These are phyloP conservation scores for Aurelia sp. DNA, from an alignment of 30 jellyfish, hydroid and myxozoan species.

Conservation along the genomic window DNA sequence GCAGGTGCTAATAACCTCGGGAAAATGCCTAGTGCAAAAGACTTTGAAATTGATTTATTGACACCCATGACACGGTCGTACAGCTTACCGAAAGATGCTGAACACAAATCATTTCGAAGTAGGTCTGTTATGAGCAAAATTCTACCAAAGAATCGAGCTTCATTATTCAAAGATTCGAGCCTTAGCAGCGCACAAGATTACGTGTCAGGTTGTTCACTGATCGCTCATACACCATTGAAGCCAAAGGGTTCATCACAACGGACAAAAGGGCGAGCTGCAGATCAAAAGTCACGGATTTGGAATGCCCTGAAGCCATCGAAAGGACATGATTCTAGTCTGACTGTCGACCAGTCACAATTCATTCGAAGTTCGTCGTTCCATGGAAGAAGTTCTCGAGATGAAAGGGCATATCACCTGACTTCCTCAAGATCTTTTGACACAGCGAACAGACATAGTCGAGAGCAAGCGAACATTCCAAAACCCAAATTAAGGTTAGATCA, in stretches of 20 bases:
- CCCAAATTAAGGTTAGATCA: conserved; percentile 36
- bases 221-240: conserved; percentile 68
- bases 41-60: neutral
- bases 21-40: neutral
- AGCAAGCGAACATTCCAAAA: neutral
- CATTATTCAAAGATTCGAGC: conserved; percentile 55
- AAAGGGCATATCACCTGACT: conserved; percentile 11
- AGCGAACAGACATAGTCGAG: conserved; percentile 1
- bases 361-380: conserved; percentile 78
- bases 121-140: conserved; percentile 7
- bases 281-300: conserved; percentile 47
- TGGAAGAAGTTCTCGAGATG: conserved; percentile 76
- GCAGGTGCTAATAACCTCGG: neutral
- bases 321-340: conserved; percentile 10
- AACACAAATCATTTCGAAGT: conserved; percentile 9
- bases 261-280: conserved; percentile 85
- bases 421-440: conserved; percentile 59
- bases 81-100: conserved; percentile 58
- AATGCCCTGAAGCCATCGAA: neutral
- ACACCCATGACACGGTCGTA: conserved; percentile 46
- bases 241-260: conserved; percentile 42
- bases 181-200: conserved; percentile 86
- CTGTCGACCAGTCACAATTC: conserved; percentile 51
- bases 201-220: conserved; percentile 87
- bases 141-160: neutral